Evolutionary conservation across 2,113 vertebrate species (phyloP), one percentile per base, ranked within the genome.

Genomic region (Phoenicopterus ruber): DNA sequence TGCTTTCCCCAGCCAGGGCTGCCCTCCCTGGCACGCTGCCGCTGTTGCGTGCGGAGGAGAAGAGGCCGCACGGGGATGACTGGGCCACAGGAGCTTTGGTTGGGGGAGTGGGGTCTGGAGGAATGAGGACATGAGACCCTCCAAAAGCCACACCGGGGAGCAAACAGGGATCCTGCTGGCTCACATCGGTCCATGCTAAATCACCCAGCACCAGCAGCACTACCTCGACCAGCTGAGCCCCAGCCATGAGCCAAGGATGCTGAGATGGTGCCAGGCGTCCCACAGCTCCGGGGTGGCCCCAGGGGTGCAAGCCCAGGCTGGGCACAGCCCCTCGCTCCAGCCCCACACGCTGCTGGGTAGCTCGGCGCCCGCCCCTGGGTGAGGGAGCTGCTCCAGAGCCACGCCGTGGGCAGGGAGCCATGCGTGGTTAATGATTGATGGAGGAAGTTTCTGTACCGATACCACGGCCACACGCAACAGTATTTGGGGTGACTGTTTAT

Each of bases 301-400:
- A 26, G 36, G 24, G 15, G 14, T 40, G 24, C 18, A 15, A 70
- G 50, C 4, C 16, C 46, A 16, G 59, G 7, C 17, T 34, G 57
- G n/a, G 12, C 36, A 70, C 0, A 0, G 25, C 20, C 49, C 34
- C n/a, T 13, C 2, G 0, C 44, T 17, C 40, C 63, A 69, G 20
- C 12, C n/a, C 31, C 2, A 3, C 38, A 19, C 0, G 1, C 34
- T 70, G 7, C 4, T 2, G 17, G 47, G 54, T 55, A 54, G 7
- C 58, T 76, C 0, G 0, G 40, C 19, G 10, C 14, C 16, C 2
- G 0, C 7, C 24, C 22, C 7, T 31, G 65, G 34, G 57, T 0
- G 2, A 49, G 52, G 76, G 25, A 88, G 44, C 7, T 47, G 44
- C 17, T 15, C 47, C 6, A 2, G 72, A 6, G 24, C 31, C 1